Evolutionary conservation across 53 echinoderm and acorn worm species (phyloP).

Genomic region (Holothuria scabra): DNA sequence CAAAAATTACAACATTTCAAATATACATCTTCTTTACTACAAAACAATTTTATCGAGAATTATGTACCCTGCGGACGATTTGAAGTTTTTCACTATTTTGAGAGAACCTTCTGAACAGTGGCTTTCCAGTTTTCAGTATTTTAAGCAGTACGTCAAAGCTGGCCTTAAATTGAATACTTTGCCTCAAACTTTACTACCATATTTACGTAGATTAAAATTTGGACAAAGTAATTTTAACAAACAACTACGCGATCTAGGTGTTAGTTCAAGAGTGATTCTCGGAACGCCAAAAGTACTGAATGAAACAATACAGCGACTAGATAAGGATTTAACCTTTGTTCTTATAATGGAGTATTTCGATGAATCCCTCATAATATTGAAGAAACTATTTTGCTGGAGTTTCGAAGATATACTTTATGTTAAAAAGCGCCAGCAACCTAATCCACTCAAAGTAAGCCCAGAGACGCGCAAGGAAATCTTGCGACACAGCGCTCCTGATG

Average conservation of each 20-base stretch:
- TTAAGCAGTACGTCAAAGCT: constrained; percentile 24
- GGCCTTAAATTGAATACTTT: neutral
- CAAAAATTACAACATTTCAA: constrained; percentile 55
- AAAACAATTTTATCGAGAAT: constrained; percentile 36
- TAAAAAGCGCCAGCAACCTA: constrained; percentile 49
- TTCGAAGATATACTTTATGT: constrained; percentile 64
- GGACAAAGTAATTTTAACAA: neutral
- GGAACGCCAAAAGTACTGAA: constrained; percentile 12
- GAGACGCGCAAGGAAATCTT: constrained; percentile 47
- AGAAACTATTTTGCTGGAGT: constrained; percentile 63
- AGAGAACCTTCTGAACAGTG: constrained; percentile 63
- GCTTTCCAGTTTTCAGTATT: constrained; percentile 62
- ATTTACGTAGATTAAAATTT: neutral
- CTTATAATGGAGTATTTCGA: constrained; percentile 70
- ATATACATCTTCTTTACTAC: constrained; percentile 51
- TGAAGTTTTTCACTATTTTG: constrained; percentile 61
- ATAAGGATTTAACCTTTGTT: constrained; percentile 50
- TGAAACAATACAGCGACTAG: constrained; percentile 31
- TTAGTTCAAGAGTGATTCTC: neutral
- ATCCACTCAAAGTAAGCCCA: constrained; percentile 9
- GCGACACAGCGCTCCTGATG: constrained; percentile 55
- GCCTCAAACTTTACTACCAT: neutral
- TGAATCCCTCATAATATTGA: constrained; percentile 63
- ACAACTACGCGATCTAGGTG: constrained; percentile 2
- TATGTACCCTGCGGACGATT: constrained; percentile 48